Evolutionary conservation across 2,113 vertebrate genomes (phyloP).

Genomic region (Trematocara stigmaticum): DNA sequence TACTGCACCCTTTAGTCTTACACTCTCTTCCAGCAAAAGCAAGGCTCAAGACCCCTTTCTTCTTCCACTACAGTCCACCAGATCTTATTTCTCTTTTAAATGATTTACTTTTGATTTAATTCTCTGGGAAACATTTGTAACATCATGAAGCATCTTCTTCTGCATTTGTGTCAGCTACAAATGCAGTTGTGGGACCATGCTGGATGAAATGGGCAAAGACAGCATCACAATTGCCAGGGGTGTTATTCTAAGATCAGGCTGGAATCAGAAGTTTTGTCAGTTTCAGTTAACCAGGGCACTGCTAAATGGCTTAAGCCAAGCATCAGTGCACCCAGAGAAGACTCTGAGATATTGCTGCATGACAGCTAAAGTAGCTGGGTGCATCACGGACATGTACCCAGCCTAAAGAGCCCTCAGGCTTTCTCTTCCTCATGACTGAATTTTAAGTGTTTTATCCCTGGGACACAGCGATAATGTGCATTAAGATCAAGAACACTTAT

Average conservation of each 20-base stretch:
- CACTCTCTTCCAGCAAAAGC: background rate
- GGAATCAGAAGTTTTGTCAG: conserved; percentile 72
- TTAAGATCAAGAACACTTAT: conserved; percentile 82
- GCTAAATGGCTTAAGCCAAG: conserved; percentile 61
- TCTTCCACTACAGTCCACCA: background rate
- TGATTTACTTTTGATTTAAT: conserved; percentile 33
- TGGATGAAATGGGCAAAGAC: conserved; percentile 50
- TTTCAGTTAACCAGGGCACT: conserved; percentile 64
- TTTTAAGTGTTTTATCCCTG: conserved; percentile 83
- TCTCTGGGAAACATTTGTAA: conserved; percentile 48
- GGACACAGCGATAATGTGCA: conserved; percentile 82
- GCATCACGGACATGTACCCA: conserved; percentile 72
- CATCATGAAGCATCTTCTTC: conserved; percentile 47
- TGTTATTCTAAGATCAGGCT: conserved; percentile 67
- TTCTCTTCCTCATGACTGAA: conserved; percentile 74
- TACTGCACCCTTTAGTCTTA: background rate
- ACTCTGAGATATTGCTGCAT: conserved; percentile 59
- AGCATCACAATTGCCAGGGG: conserved; percentile 58
- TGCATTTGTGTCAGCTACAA: conserved; percentile 47
- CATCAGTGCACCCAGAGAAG: conserved; percentile 59
- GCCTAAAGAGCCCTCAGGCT: conserved; percentile 69
- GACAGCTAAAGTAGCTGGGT: conserved; percentile 77
- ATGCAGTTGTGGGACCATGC: conserved; percentile 35
- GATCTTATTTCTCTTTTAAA: conserved; percentile 18
- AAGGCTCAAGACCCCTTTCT: background rate